Base-by-base conservation (phyloP, 92 coral and sea anemone species). In the Anthopleura xanthogrammica region DNA sequence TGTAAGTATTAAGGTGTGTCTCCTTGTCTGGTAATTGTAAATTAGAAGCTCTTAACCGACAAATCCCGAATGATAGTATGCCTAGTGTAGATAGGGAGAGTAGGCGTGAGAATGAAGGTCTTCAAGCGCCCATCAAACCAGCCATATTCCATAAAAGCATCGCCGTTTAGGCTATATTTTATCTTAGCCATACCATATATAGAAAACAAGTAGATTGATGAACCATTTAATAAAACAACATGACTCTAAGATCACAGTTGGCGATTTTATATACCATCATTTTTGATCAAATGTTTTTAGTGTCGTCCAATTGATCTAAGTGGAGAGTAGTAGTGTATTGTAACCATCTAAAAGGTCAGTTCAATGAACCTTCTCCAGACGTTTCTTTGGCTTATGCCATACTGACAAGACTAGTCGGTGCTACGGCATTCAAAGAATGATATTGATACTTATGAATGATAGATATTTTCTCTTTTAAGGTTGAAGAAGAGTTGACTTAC, bases 301-400 rank as follows among this genome's bases (percentile, higher is more conserved):
- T 36, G 5, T 36, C 14, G 16, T 68, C 24, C 24, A 29, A 68
- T 14, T 20, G 14, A 68, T 29, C 46, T 17, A 11, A 68, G 74
- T 23, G 14, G 24, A 68, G 14, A 11, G 14, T 68, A 10, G 41
- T 12, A 36, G 41, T 24, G 74, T 68, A 68, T 7, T 20, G 70
- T 64, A 68, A 24, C 56, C 58, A 12, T 50, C 77, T 22, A 65
- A 80, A 60, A 81, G 84, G 84, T 81, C 84, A 81, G 84, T 68
- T 12, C 4, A 29, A 4, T 42, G 50, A 10, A 68, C 42, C 41
- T 24, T 2, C 10, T 57, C 58, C 60, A 80, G 76, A 65, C 56
- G 41, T 10, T 79, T 12, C 40, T 64, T 20, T n/a, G 12, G 55
- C 42, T 29, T 29, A 29, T 29, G 36, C 36, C 36, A 29, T 7